Base-by-base conservation (phyloP, 2,797 vertebrate species). In the Glossophaga mutica region DNA sequence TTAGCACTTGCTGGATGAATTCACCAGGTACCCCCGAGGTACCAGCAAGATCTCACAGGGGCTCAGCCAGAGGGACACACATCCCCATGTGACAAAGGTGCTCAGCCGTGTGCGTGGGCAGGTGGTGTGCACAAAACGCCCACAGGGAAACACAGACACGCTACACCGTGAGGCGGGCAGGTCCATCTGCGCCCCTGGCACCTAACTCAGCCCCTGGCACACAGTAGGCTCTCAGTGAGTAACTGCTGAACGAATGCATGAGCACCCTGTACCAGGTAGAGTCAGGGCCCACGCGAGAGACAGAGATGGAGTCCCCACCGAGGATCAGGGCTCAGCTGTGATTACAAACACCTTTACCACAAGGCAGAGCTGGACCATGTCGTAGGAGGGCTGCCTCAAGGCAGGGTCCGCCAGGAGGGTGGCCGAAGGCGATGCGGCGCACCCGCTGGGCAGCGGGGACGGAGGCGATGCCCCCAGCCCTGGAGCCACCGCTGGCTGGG, bases 81-180 rank as follows among this genome's bases (percentile, higher is more conserved):
- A 1, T 6, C 24, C n/a, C 0, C 0, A 2, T 0, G 19, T 11
- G 32, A 46, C 1, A 0, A 34, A 81, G 57, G 42, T 1, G 9
- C 44, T 83, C 37, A 3, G 34, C 21, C 15, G 2, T 1, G 46
- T 4, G 14, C 1, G 2, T 0, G 2, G 0, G 2, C 57, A 34
- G 42, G n/a, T 11, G 39, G 39, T 0, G 1, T 0, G 9, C 55
- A 55, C 71, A 29, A 44, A 52, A 73, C 6, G 0, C 3, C 11
- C 0, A 3, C 34, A 9, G 5, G 5, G 9, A 74, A 3, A 29
- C 26, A 32, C 16, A 83, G 15, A 44, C 3, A 12, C 3, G 46
- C 9, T 81, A 32, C n/a, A 26, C 74, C 68, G 37, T 55, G 21
- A 55, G 3, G 15, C 14, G 21, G 9, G 76, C 42, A 48, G 57